Percentiles rank a stretch among this genome's conserved stretches.
phyloP scores from a whole-genome alignment of 30 jellyfish, hydroid and myxozoan genomes.

The Turritopsis rubra region DNA sequence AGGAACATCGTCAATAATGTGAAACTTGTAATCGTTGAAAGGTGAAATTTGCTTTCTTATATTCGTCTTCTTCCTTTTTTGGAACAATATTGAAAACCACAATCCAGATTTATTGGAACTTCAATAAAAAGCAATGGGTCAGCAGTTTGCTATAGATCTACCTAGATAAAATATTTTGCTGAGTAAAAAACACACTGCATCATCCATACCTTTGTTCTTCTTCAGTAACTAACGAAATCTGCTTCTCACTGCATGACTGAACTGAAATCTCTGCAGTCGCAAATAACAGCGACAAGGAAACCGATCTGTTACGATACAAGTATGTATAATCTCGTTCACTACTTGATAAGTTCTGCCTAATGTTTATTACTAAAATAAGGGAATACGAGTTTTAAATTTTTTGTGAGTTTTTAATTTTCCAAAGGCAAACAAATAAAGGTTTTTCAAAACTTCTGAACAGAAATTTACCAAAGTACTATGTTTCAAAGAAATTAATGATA shows the following conservation, averaged over 20 bases:
- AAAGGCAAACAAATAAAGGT: too few relatives aligned
- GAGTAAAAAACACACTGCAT: background rate
- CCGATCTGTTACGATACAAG: background rate
- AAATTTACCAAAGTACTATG: too few relatives aligned
- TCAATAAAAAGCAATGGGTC: background rate
- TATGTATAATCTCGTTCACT: background rate
- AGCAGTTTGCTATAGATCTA: background rate
- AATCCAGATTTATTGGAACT: background rate
- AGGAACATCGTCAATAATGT: background rate
- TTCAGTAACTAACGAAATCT: background rate
- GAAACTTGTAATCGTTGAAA: background rate
- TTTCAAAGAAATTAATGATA: too few relatives aligned
- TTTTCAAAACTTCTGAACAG: too few relatives aligned
- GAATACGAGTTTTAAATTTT: too few relatives aligned
- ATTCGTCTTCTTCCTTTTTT: background rate
- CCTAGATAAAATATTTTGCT: background rate
- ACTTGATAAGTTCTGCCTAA: background rate
- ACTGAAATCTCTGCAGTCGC: background rate
- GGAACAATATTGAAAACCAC: background rate
- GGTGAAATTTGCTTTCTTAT: background rate
- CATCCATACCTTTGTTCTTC: background rate
- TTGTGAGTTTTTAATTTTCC: too few relatives aligned
- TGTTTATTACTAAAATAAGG: background rate
- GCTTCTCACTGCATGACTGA: background rate
- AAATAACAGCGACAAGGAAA: background rate